These are phyloP conservation scores for Hippoglossus hippoglossus DNA, from an alignment of 2,797 vertebrate species.

Conservation along the genomic window DNA sequence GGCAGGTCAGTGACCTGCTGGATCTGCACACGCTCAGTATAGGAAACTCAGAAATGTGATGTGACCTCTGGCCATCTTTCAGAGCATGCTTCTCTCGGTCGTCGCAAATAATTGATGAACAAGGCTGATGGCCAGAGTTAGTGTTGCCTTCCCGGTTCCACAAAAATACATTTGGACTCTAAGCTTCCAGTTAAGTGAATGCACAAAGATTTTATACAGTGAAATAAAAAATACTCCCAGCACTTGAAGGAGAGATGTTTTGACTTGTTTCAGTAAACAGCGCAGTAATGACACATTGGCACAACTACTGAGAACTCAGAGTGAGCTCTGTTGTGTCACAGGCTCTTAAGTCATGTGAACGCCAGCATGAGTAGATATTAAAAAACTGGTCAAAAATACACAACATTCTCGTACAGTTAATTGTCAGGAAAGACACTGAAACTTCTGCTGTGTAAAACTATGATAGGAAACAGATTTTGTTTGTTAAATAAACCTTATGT, in stretches of 20 bases:
- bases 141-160: not conserved
- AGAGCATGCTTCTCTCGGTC: not conserved
- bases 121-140: not conserved
- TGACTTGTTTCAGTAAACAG: not conserved
- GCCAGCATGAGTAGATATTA: not conserved
- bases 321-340: not conserved
- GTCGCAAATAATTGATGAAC: conserved; percentile 15
- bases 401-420: not conserved
- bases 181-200: not conserved
- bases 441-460: not conserved
- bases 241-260: not conserved
- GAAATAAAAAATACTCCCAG: not conserved
- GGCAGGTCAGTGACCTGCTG: conserved; percentile 4
- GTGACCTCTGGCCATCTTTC: conserved; percentile 13
- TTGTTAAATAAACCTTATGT: not conserved
- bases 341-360: not conserved
- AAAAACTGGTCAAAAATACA: not conserved
- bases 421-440: not conserved
- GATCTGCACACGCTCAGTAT: not conserved
- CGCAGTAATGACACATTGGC: not conserved
- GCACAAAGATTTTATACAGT: not conserved
- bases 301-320: not conserved
- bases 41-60: not conserved
- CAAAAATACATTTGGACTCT: not conserved
- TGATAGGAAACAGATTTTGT: not conserved